Evolutionary conservation across 2,888 invertebrate genomes (phyloP), one percentile per base, ranked within the genome.

Genomic region (Thelaira solivaga): DNA sequence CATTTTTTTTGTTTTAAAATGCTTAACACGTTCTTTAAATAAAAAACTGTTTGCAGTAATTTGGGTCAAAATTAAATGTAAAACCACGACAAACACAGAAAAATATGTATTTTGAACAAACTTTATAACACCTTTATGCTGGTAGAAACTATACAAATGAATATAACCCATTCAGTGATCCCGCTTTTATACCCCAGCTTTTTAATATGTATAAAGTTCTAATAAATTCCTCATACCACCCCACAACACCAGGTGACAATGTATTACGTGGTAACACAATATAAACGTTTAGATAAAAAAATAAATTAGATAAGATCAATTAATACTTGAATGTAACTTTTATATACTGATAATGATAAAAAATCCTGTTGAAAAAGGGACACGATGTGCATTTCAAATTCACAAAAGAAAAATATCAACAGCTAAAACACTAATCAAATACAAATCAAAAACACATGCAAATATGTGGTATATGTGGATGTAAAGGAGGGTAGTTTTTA

Each of bases 121-220:
- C 43, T 64, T 22, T 61, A 20, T 41, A 80, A 82, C 81, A 83
- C 81, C 82, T 45, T 84, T 84, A 83, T 85, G 84, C 85, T 83
- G 86, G 86, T 76, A 68, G 51, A 61, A 83, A 81, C 78, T 80
- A 82, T 81, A 76, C 76, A 82, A 86, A 86, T 86, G 86, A 86
- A 86, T 82, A 80, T 68, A 81, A 81, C 80, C 79, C 81, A 83
- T 80, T 82, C 82, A 84, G 84, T 86, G 87, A 80, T 82, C 72
- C 72, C 59, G 72, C 82, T 85, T 86, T 83, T 86, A 86, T 86
- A 85, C 72, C 73, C 80, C 75, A 36, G 68, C 76, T 65, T 20
- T 43, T 47, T 16, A 59, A 31, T 18, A 18, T 49, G 7, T 22
- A 57, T 7, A 67, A 11, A 65, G 29, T 47, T 36, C 2, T 39